Conservation (phyloP, 2,113 vertebrate species). For the Brienomyrus longianalis region DNA sequence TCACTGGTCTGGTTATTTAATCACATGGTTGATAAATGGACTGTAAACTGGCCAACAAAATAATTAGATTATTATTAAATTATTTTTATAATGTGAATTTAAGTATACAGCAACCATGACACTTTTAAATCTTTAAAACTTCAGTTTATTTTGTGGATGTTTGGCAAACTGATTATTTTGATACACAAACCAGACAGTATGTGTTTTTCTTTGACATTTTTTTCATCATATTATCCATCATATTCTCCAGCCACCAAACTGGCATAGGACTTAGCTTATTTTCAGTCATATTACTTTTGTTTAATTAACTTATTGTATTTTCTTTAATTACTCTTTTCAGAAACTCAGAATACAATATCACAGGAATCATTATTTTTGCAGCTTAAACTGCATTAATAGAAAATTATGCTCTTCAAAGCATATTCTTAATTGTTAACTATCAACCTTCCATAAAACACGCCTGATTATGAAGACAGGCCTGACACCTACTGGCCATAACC, state of each 20-base stretch:
- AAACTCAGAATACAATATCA: not conserved
- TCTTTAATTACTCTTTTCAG: not conserved
- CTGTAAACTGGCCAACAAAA: not conserved
- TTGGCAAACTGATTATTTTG: not conserved
- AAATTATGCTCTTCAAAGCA: not conserved
- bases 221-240: too few relatives aligned
- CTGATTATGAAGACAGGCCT: not conserved
- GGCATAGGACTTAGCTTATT: not conserved
- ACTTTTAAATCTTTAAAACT: not conserved
- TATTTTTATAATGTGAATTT: not conserved
- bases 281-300: not conserved
- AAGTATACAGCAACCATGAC: not conserved
- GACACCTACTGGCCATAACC: slow-evolving; percentile 10
- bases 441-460: too few relatives aligned
- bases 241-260: not conserved
- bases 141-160: not conserved
- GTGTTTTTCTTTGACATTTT: not conserved
- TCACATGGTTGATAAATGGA: not conserved
- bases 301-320: not conserved
- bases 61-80: not conserved
- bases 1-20: not conserved
- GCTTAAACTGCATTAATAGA: not conserved
- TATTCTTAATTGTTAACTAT: not conserved
- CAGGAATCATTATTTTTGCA: not conserved
- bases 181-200: not conserved